phyloP scores from a whole-genome alignment of 2,113 vertebrate species.

The Oreotrochilus melanogaster region DNA sequence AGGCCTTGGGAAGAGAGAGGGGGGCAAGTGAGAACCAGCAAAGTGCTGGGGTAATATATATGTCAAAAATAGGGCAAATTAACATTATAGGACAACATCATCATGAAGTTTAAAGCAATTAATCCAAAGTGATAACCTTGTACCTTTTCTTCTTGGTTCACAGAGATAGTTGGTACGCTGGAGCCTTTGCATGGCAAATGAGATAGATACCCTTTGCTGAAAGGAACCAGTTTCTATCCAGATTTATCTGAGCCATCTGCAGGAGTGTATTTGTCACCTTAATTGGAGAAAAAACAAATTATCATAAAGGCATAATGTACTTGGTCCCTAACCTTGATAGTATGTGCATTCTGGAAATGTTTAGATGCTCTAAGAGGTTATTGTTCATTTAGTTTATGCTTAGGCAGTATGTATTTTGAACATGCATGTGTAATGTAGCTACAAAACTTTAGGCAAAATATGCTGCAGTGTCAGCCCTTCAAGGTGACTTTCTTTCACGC shows the following conservation, averaged over 20 bases:
- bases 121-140: neutral
- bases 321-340: neutral
- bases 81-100: neutral
- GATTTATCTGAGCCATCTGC: neutral
- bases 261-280: neutral
- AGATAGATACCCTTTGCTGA: neutral
- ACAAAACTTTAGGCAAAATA: constrained; percentile 10
- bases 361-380: neutral
- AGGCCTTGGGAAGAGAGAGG: too few relatives aligned
- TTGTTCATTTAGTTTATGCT: neutral
- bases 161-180: neutral
- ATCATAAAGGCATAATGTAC: neutral
- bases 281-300: neutral
- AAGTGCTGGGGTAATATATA: neutral
- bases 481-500: constrained; percentile 77
- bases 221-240: neutral
- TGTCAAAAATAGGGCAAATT: neutral
- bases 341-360: neutral
- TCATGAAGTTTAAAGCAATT: neutral
- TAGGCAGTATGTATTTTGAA: neutral
- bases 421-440: neutral
- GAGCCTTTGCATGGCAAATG: neutral
- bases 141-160: neutral
- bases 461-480: constrained; percentile 30
- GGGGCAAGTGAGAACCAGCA: neutral